phyloP scores from a whole-genome alignment of 2,113 vertebrate genomes.

The Psammodynastes pulverulentus region DNA sequence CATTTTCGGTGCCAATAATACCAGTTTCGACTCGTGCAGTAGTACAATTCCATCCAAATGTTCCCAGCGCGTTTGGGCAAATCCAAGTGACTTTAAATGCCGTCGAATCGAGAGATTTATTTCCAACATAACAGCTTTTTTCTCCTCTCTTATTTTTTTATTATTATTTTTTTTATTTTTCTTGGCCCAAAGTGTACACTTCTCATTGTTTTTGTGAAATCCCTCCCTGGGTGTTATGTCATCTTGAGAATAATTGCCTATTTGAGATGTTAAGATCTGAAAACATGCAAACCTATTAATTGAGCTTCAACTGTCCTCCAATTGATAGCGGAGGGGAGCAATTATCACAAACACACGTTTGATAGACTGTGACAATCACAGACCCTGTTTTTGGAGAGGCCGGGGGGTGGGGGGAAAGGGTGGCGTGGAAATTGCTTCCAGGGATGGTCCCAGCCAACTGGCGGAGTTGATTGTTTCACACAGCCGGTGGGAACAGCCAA shows the following conservation, averaged over 20 bases:
- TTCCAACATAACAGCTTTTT: conserved; percentile 45
- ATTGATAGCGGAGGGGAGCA: conserved; percentile 65
- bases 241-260: conserved; percentile 53
- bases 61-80: conserved; percentile 31
- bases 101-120: conserved; percentile 38
- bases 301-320: conserved; percentile 70
- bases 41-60: background rate
- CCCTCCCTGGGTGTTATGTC: background rate
- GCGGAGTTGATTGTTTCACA: conserved; percentile 27
- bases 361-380: conserved; percentile 58
- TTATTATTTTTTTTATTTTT: no score
- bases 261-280: conserved; percentile 57
- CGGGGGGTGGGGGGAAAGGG: background rate
- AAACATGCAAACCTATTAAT: conserved; percentile 67
- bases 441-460: conserved; percentile 41
- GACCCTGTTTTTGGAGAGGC: conserved; percentile 47
- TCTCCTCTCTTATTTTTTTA: background rate
- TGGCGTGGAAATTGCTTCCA: conserved; percentile 14
- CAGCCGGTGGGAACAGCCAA: conserved; percentile 37
- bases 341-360: conserved; percentile 72
- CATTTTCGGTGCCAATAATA: background rate
- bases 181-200: background rate
- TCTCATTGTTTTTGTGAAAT: background rate
- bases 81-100: conserved; percentile 26
- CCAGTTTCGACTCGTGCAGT: background rate